Percentiles rank a stretch among this genome's conserved stretches.
phyloP scores from a whole-genome alignment of 2,888 invertebrate genomes.

The Ochropleura leucogaster region DNA sequence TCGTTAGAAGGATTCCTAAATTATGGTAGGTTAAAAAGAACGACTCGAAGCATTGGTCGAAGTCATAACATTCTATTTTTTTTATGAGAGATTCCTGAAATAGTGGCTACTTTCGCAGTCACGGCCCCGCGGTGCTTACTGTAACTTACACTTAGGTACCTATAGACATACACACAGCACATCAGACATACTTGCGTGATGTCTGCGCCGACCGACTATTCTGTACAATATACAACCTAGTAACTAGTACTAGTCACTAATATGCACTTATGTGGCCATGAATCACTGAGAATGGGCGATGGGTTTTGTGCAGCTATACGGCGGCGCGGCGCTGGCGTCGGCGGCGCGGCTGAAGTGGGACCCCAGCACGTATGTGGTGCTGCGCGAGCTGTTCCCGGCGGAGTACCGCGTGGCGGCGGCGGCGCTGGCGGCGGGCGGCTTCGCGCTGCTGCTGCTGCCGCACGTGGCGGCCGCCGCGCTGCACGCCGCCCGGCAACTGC shows the following conservation, averaged over 20 bases:
- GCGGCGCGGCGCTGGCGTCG: conserved; percentile 79
- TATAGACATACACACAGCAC: not conserved
- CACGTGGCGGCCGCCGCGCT: conserved; percentile 70
- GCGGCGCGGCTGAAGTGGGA: conserved; percentile 86
- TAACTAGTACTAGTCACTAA: not conserved
- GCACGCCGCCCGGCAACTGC: conserved; percentile 35
- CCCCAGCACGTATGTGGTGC: conserved; percentile 79
- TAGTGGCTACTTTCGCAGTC: not conserved
- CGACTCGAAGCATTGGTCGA: too few relatives aligned
- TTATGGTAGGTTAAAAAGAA: not conserved
- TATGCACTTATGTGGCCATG: not conserved
- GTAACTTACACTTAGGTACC: too few relatives aligned
- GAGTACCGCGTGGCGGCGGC: conserved; percentile 72
- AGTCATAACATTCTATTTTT: not conserved
- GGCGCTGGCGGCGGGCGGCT: conserved; percentile 65
- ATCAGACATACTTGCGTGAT: too few relatives aligned
- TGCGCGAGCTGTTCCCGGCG: conserved; percentile 75
- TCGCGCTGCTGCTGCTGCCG: conserved; percentile 71
- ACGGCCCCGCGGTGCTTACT: not conserved
- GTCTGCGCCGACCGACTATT: too few relatives aligned
- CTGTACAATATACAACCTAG: too few relatives aligned
- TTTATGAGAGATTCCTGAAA: not conserved
- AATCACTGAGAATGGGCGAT: not conserved
- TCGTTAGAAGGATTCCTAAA: not conserved
- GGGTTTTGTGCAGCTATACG: conserved; percentile 68